phyloP scores from a whole-genome alignment of 2,113 vertebrate genomes.

The Phalacrocorax pelagicus region DNA sequence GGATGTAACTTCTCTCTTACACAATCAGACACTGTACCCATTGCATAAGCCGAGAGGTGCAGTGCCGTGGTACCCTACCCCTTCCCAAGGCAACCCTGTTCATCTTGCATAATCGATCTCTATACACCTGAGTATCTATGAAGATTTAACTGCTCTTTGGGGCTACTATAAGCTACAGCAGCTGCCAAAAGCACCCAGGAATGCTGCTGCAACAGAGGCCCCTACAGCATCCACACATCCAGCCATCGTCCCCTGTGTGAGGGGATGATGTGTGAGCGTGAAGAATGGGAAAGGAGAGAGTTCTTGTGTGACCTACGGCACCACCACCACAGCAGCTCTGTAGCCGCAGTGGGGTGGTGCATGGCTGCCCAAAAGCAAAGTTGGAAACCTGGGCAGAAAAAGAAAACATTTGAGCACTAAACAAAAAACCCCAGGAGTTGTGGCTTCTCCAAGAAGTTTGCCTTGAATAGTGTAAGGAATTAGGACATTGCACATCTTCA shows the following conservation, averaged over 20 bases:
- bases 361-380: accelerated
- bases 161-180: neutral
- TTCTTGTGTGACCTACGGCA: neutral
- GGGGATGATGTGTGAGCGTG: neutral
- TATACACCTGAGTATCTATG: neutral
- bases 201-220: neutral
- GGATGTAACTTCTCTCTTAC: neutral
- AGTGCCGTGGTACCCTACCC: neutral
- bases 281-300: neutral
- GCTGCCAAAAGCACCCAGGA: neutral
- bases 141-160: neutral
- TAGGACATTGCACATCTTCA: neutral
- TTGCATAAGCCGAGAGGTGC: neutral
- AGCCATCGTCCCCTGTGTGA: neutral
- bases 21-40: neutral
- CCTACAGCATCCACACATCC: neutral
- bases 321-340: neutral
- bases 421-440: neutral
- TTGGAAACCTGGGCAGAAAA: neutral
- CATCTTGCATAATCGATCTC: neutral
- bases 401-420: neutral
- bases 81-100: neutral
- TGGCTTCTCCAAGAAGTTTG: neutral
- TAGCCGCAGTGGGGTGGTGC: neutral
- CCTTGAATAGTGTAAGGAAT: neutral